A percentile compares a stretch with the other conserved stretches of the same genome.
Evolutionary conservation across 2,113 vertebrate genomes (phyloP).

Genomic region (Stegostoma tigrinum): DNA sequence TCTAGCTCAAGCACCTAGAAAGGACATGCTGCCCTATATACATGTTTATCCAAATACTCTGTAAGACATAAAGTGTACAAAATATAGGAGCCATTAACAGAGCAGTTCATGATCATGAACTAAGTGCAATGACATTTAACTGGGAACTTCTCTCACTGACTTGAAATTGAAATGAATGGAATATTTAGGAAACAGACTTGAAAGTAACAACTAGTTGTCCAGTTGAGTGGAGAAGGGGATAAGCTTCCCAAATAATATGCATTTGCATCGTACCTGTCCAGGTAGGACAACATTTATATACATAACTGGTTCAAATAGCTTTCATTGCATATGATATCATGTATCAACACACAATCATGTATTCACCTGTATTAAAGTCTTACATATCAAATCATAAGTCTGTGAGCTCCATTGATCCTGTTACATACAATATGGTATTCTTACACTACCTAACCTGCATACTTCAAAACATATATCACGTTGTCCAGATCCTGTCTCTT

Average conservation of each 20-base stretch:
- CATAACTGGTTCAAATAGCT: background rate
- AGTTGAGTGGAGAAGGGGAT: background rate
- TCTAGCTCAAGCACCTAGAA: background rate
- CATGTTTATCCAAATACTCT: background rate
- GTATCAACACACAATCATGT: background rate
- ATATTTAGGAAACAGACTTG: background rate
- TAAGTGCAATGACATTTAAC: background rate
- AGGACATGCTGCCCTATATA: background rate
- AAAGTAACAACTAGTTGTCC: background rate
- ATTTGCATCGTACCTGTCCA: background rate
- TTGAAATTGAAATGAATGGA: background rate
- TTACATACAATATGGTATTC: background rate
- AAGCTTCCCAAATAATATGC: background rate
- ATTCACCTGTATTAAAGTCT: background rate
- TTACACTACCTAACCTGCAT: too few relatives aligned
- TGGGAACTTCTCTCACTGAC: background rate
- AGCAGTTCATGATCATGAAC: background rate
- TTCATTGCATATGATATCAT: background rate
- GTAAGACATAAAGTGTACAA: background rate
- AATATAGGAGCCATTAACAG: background rate
- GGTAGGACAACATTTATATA: background rate
- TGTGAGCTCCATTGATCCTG: background rate
- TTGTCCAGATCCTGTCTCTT: background rate
- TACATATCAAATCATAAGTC: background rate
- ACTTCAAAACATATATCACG: background rate